Base-by-base conservation (phyloP, 2,797 vertebrate species). In the Eospalax fontanierii region DNA sequence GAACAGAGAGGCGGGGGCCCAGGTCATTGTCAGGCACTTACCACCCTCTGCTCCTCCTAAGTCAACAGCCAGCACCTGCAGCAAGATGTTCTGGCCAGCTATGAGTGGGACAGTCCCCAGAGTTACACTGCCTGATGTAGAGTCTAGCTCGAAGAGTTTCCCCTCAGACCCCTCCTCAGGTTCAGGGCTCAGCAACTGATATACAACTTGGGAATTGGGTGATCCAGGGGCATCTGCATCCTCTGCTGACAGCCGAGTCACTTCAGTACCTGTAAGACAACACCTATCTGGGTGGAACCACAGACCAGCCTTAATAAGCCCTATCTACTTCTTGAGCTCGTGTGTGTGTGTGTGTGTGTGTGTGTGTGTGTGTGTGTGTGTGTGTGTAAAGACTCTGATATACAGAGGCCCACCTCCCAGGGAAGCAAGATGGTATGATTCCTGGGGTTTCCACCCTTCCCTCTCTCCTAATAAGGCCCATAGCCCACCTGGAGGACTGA, bases 201-300 rank as follows among this genome's bases (percentile, higher is more conserved):
- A 99, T 96, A 98, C 98, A 93, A 99, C 98, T 19, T 99, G 95
- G 57, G 99, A 98, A 24, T 99, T 99, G 76, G 98, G 99, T 6
- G 98, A 99, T 61, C 98, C 98, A 1, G 98, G 98, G 74, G 99
- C 99, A 21, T 99, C 99, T 2, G 98, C 98, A 86, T 99, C 99
- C 6, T 98, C 98, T 28, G 99, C 98, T 83, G 98, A 98, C 90
- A 99, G 97, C 16, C 96, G 98, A 83, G 99, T 98, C 93, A 99
- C 99, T 93, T 99, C 98, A 15, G 98, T 99, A 90, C 99, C 99
- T 99, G 71, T 10, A 71, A 97, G 90, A 95, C 73, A 97, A n/a
- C 28, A 83, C 46, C 57, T 24, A 0, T 66, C 15, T 28, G 22
- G 33, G 30, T 87, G 50, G 73, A 71, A 81, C 40, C 61, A 33